Base-by-base conservation (phyloP, 2,113 vertebrate species). In the Amphiprion ocellaris region DNA sequence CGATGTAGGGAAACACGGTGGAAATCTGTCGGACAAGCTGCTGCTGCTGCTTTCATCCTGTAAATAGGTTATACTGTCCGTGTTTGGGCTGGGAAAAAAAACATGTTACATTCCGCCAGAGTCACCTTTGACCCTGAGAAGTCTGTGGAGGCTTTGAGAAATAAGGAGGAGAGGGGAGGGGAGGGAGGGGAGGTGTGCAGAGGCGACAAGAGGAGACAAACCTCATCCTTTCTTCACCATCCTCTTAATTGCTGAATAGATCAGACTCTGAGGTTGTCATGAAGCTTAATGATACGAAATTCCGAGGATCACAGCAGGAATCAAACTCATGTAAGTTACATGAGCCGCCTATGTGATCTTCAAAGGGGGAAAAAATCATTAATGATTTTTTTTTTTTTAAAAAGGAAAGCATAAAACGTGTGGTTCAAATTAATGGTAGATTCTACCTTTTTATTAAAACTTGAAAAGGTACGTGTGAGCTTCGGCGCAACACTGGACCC, bases 61-160 rank as follows among this genome's bases (percentile, higher is more conserved):
- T 47, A 66, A 63, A 76, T 17, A 56, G 2, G 19, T 3, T 44
- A 37, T 37, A 55, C 49, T 7, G 65, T 70, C 19, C 66, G 8
- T n/a, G 16, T 67, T 6, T n/a, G 16, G 44, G 11, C 24, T 82
- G 52, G 69, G 7, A 69, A 72, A 80, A 60, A 72, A 81, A 79
- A 84, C 62, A 59, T 23, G 82, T 21, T 4, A 90, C 89, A 90
- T 91, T 92, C 87, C 84, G 0, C 47, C 61, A 4, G 26, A 23
- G 71, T 74, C 59, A 83, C 82, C 81, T 90, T 52, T 88, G 84
- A 89, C 89, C 89, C 21, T 30, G 11, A 47, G 21, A 50, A n/a
- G 71, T 69, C 60, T 75, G 72, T 14, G 33, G 74, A 59, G 52
- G 21, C 58, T 60, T 21, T 46, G 82, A 59, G 63, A 66, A 64